These are phyloP conservation scores for Psylliodes chrysocephalus DNA, from an alignment of 2,888 invertebrate genomes.

Conservation along the genomic window DNA sequence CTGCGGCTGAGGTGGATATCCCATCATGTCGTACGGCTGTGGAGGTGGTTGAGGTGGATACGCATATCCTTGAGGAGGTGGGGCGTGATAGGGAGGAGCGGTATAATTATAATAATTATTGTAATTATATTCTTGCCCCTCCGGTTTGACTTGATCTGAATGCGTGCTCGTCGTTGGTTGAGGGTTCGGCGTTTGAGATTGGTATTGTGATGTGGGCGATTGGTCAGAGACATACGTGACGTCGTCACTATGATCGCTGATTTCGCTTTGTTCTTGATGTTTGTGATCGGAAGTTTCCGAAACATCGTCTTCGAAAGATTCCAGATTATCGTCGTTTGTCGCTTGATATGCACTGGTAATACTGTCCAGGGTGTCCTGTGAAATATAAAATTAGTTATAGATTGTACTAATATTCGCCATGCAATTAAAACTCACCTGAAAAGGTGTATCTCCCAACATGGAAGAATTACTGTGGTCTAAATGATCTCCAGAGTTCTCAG, in stretches of 20 bases:
- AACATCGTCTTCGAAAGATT: slow-evolving; percentile 50
- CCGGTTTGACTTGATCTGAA: slow-evolving; percentile 34
- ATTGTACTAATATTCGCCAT: too few species aligned
- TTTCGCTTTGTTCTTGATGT: slow-evolving; percentile 47
- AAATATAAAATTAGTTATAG: slow-evolving; percentile 5
- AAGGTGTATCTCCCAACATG: slow-evolving; percentile 59
- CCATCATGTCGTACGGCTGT: slow-evolving; percentile 58
- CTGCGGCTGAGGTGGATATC: slow-evolving; percentile 54
- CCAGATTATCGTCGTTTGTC: slow-evolving; percentile 47
- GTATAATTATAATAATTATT: slow-evolving; percentile 54
- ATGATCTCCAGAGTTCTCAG: slow-evolving; percentile 55
- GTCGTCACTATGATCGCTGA: slow-evolving; percentile 57
- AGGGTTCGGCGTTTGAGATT: slow-evolving; percentile 44
- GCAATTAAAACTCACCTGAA: slow-evolving; percentile 59
- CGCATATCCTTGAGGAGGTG: slow-evolving; percentile 55
- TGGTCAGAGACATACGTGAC: slow-evolving; percentile 57
- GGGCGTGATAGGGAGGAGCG: slow-evolving; percentile 49
- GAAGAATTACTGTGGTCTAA: slow-evolving; percentile 60
- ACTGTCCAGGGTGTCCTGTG: slow-evolving; percentile 61
- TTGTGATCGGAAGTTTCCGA: slow-evolving; percentile 45
- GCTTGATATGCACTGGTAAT: slow-evolving; percentile 61
- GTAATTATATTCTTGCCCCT: slow-evolving; percentile 39
- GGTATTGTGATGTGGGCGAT: slow-evolving; percentile 46
- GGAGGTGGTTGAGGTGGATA: slow-evolving; percentile 58
- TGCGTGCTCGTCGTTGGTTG: slow-evolving; percentile 38